phyloP scores from a whole-genome alignment of 2,797 vertebrate species.

The Astyanax mexicanus region DNA sequence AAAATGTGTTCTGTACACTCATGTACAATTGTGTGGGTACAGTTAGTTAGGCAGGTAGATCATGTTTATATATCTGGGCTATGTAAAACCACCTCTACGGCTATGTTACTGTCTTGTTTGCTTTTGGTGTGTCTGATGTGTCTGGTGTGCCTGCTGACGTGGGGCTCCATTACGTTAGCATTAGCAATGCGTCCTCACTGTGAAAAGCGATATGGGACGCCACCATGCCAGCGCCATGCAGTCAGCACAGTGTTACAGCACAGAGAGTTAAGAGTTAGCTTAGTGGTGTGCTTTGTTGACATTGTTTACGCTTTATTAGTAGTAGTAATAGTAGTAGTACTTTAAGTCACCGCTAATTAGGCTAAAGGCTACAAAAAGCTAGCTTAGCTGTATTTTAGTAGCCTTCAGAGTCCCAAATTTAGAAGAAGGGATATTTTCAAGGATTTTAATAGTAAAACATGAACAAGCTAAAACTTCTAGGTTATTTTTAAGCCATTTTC shows the following conservation, averaged over 20 bases:
- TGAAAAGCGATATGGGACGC: slow-evolving; percentile 36
- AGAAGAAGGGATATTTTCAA: too few relatives aligned
- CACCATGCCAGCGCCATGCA: slow-evolving; percentile 14
- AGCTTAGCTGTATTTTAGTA: too few relatives aligned
- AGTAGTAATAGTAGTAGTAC: too few relatives aligned
- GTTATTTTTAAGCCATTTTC: too few relatives aligned
- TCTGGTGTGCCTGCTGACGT: slow-evolving; percentile 20
- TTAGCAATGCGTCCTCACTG: slow-evolving; percentile 21
- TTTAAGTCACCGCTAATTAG: too few relatives aligned
- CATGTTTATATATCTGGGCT: slow-evolving; percentile 36
- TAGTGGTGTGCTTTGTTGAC: too few relatives aligned
- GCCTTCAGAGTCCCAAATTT: too few relatives aligned
- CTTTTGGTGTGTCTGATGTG: slow-evolving; percentile 46
- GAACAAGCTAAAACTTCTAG: too few relatives aligned
- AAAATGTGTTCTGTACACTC: not conserved
- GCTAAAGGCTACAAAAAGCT: too few relatives aligned
- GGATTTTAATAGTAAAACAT: too few relatives aligned
- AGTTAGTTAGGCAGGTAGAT: slow-evolving; percentile 13
- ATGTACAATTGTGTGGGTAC: slow-evolving; percentile 26
- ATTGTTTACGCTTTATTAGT: too few relatives aligned
- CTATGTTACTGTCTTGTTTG: slow-evolving; percentile 38
- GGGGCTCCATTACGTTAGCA: slow-evolving; percentile 39
- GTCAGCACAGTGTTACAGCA: slow-evolving; percentile 1
- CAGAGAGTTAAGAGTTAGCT: too few relatives aligned
- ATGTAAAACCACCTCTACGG: slow-evolving; percentile 30